Base-by-base conservation (phyloP, 2,113 vertebrate genomes). In the Tricholaema leucomelas region DNA sequence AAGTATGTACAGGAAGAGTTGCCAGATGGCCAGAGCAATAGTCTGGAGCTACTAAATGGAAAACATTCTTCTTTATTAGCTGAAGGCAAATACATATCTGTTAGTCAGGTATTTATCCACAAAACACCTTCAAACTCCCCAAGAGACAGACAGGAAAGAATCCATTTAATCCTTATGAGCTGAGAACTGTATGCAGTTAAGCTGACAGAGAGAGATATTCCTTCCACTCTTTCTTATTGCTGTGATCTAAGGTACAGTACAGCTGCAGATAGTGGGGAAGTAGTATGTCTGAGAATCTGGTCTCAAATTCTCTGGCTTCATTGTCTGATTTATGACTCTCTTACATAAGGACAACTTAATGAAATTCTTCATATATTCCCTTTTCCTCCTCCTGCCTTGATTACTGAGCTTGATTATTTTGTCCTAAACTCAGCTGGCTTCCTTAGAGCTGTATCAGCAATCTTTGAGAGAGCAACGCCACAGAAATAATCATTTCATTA, bases 41-140 rank as follows among this genome's bases (percentile, higher is more conserved):
- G 64, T 79, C 71, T 91, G 59, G 36, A 89, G 24, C 38, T 88
- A 87, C 50, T 63, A 89, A 91, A 92, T 80, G 61, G 83, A 94
- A 93, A 92, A 63, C 28, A 72, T 84, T 83, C n/a, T 59, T 63
- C 73, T 83, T 92, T 79, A 63, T 65, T 90, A 80, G 25, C 82
- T 91, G 64, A 92, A 81, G 46, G 40, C 36, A 87, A 87, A 93
- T 52, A 61, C 0, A 0, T 58, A 78, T 44, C 63, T 73, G 18
- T 54, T 50, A 81, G 6, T 63, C 52, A 69, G 42, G 31, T 74
- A 83, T 93, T 90, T 70, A 85, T 8, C 38, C 54, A 76, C 88
- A 63, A 93, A 88, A 69, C 24, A 69, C 40, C 64, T 73, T 46
- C 25, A 78, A 25, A 36, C 27, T 79, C 21, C 42, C 27, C 28